Conservation (phyloP, 1,140 invertebrate genomes). For the Hylaeus volcanicus region DNA sequence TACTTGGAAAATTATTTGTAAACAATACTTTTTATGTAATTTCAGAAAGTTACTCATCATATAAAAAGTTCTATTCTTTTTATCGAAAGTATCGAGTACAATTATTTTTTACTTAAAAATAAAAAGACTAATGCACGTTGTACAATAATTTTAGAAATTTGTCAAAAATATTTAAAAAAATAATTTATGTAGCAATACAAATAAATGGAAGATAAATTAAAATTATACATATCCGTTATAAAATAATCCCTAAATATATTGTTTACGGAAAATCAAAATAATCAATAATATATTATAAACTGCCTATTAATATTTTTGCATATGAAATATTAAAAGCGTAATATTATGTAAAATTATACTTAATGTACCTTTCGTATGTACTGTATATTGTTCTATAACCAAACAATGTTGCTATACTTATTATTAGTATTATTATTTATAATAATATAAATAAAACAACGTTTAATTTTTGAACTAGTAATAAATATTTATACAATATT, state of each 20-base stretch:
- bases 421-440: not conserved
- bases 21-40: not conserved
- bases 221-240: not conserved
- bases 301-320: not conserved
- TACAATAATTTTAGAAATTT: not conserved
- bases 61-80: not conserved
- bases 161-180: not conserved
- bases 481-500: not conserved
- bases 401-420: not conserved
- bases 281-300: not conserved
- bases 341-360: not conserved
- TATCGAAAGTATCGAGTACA: not conserved
- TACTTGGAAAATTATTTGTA: not conserved
- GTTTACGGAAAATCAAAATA: not conserved
- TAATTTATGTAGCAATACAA: not conserved
- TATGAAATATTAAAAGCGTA: not conserved
- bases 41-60: not conserved
- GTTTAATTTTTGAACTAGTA: not conserved
- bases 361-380: not conserved
- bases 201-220: not conserved
- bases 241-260: not conserved
- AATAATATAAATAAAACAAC: not conserved
- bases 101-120: not conserved
- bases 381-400: not conserved
- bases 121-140: not conserved